Conservation (phyloP, 2,888 invertebrate genomes). For the Ophioninae sp. region DNA sequence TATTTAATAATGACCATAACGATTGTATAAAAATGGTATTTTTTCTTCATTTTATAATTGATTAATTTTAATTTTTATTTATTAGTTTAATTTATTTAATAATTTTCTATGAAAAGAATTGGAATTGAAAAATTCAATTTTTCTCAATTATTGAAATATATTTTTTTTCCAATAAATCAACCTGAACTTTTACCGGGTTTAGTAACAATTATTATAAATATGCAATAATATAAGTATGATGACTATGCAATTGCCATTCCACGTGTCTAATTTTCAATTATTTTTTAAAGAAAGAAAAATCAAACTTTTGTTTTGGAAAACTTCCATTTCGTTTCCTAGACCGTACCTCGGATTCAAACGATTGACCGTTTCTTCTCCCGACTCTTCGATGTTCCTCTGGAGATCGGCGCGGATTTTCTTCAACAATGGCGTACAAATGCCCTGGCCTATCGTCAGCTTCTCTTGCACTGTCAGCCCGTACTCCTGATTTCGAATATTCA, state of each 20-base stretch:
- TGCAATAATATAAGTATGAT: neutral
- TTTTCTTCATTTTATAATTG: neutral
- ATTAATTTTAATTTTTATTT: too few relatives aligned
- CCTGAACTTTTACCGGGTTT: neutral
- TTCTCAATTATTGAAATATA: too few relatives aligned
- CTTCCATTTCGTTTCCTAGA: neutral
- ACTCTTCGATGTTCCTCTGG: constrained; percentile 95
- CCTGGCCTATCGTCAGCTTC: constrained; percentile 97
- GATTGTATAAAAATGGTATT: too few relatives aligned
- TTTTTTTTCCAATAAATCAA: too few relatives aligned
- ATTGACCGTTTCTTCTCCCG: constrained; percentile 96
- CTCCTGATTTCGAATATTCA: constrained; percentile 82
- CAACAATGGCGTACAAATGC: constrained; percentile 97
- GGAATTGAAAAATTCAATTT: too few relatives aligned
- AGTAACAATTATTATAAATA: neutral
- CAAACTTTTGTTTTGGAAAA: neutral
- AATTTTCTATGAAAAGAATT: too few relatives aligned
- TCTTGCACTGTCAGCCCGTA: constrained; percentile 98
- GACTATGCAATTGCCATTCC: neutral
- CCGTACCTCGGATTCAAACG: constrained; percentile 93
- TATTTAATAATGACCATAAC: too few relatives aligned
- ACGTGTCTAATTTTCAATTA: neutral
- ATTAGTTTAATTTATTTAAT: too few relatives aligned
- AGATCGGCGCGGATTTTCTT: constrained; percentile 97
- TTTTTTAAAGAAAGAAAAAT: neutral